Conservation (phyloP, 2,113 vertebrate species). For the Tylochromis polylepis region DNA sequence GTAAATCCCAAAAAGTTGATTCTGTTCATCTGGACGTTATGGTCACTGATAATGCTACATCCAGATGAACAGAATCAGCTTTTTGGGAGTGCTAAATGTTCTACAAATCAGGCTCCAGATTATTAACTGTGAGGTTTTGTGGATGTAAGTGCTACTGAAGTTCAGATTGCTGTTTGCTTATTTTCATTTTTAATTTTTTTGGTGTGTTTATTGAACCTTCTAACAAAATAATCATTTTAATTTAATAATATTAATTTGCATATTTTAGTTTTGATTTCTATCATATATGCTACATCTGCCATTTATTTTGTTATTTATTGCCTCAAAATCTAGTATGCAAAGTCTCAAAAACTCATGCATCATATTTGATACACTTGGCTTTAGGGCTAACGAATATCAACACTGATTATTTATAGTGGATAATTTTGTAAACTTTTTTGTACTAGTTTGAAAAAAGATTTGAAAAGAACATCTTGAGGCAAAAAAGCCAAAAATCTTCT, state of each 20-base stretch:
- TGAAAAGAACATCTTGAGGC: not conserved
- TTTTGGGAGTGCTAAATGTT: not conserved
- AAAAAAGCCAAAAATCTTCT: not conserved
- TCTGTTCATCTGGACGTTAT: not conserved
- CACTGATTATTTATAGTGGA: not conserved
- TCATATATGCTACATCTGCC: not conserved
- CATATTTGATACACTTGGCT: not conserved
- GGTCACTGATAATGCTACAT: not conserved
- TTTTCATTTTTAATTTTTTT: not conserved
- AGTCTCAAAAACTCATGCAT: not conserved
- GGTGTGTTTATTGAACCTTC: not conserved
- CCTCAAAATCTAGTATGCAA: not conserved
- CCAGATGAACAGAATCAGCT: too few relatives aligned
- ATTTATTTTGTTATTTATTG: not conserved
- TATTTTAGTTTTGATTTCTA: not conserved
- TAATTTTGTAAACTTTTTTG: not conserved
- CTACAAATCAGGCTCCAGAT: not conserved
- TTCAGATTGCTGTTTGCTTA: accelerated
- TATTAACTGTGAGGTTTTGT: not conserved
- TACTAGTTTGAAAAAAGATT: not conserved
- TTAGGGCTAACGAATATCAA: not conserved
- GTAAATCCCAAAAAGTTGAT: not conserved
- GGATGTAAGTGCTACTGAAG: not conserved
- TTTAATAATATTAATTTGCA: not conserved
- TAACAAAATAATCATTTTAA: too few relatives aligned